phyloP scores from a whole-genome alignment of 2,888 invertebrate genomes.

The Limnephilus marmoratus region DNA sequence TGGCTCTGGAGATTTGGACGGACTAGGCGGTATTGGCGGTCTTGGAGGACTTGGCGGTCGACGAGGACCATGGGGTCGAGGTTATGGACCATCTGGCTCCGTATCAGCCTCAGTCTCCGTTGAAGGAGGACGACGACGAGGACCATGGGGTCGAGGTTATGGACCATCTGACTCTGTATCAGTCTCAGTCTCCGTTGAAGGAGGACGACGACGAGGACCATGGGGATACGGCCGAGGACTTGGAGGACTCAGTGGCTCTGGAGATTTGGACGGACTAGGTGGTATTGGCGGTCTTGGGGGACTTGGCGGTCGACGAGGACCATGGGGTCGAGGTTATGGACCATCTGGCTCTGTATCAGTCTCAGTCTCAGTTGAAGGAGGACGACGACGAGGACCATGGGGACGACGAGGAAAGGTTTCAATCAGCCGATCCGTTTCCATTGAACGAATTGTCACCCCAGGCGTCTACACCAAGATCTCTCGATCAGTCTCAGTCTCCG shows the following conservation, averaged over 20 bases:
- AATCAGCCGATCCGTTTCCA: conserved; percentile 42
- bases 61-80: background rate
- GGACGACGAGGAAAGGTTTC: conserved; percentile 8
- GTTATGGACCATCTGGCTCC: conserved; percentile 32
- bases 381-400: too few relatives aligned
- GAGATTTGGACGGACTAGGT: too few relatives aligned
- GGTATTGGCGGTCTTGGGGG: too few relatives aligned
- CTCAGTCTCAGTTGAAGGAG: too few relatives aligned
- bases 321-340: too few relatives aligned
- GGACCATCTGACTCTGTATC: conserved; percentile 29
- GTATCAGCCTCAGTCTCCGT: conserved; percentile 14
- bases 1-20: too few relatives aligned
- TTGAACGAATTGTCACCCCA: conserved; percentile 47
- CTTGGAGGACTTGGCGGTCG: too few relatives aligned
- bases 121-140: conserved; percentile 17
- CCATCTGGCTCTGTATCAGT: too few relatives aligned
- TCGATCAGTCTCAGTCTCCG: conserved; percentile 40
- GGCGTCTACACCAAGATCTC: conserved; percentile 32
- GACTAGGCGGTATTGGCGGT: too few relatives aligned
- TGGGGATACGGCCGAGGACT: background rate
- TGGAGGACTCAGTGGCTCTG: too few relatives aligned
- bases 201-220: conserved; percentile 34
- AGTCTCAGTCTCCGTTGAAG: conserved; percentile 37
- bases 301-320: too few relatives aligned
- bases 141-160: conserved; percentile 30